phyloP scores from a whole-genome alignment of 2,888 invertebrate genomes.

The Sphaerophoria rueppellii region DNA sequence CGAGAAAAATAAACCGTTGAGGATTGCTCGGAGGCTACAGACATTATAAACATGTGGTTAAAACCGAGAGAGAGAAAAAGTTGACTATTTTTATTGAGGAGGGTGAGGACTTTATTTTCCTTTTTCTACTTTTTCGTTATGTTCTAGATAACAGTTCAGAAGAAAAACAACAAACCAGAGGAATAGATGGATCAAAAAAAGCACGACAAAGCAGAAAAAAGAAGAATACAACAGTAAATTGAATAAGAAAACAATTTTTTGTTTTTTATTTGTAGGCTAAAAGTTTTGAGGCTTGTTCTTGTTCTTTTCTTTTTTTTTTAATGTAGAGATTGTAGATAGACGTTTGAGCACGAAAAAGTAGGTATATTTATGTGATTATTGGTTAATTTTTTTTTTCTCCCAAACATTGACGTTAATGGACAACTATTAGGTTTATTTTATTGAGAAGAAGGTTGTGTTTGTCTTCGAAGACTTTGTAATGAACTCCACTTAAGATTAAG shows the following conservation, averaged over 20 bases:
- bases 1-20: conserved; percentile 36
- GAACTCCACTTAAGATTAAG: conserved; percentile 10
- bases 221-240: conserved; percentile 16
- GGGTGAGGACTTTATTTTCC: conserved; percentile 7
- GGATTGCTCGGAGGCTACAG: conserved; percentile 37
- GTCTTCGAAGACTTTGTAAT: background rate
- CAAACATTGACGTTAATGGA: conserved; percentile 18
- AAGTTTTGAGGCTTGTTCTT: conserved; percentile 43
- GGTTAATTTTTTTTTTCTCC: conserved; percentile 11
- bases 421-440: conserved; percentile 8
- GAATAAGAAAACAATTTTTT: conserved; percentile 58
- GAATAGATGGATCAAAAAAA: conserved; percentile 13
- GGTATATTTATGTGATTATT: conserved; percentile 16
- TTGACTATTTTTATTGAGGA: conserved; percentile 21
- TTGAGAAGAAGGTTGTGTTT: background rate
- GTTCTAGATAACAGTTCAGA: background rate
- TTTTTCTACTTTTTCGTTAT: background rate
- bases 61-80: conserved; percentile 12
- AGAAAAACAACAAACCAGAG: conserved; percentile 9
- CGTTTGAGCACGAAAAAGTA: background rate
- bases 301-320: background rate
- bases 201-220: conserved; percentile 26
- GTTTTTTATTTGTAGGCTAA: conserved; percentile 51
- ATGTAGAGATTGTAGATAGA: background rate
- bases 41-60: conserved; percentile 50